A percentile compares a stretch with the other conserved stretches of the same genome.
phyloP scores from a whole-genome alignment of 2,888 invertebrate species.

The Meiosimyza platycephala region DNA sequence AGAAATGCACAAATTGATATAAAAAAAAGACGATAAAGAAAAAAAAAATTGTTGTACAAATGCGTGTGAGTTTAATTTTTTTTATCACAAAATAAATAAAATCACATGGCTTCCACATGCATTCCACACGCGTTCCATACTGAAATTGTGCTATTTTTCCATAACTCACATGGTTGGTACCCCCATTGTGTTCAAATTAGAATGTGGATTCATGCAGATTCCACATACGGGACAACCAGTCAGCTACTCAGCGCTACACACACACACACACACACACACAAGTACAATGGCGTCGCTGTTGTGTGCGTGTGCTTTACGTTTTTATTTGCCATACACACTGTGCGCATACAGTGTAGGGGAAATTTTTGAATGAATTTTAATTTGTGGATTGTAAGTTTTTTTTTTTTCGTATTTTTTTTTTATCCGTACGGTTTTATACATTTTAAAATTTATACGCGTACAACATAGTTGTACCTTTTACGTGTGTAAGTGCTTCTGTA shows the following conservation, averaged over 20 bases:
- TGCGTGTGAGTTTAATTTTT: slow-evolving; percentile 11
- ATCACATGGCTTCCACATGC: neutral
- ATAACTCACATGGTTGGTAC: neutral
- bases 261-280: neutral
- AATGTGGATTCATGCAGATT: slow-evolving; percentile 38
- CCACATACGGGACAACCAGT: slow-evolving; percentile 19
- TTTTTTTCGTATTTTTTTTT: neutral
- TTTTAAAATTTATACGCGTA: slow-evolving; percentile 38
- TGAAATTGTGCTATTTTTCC: neutral
- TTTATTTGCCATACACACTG: slow-evolving; percentile 27
- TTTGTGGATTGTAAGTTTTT: slow-evolving; percentile 26
- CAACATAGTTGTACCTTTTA: slow-evolving; percentile 1
- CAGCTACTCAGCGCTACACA: neutral
- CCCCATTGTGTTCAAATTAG: slow-evolving; percentile 34
- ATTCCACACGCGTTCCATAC: slow-evolving; percentile 7
- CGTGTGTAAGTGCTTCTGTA: slow-evolving; percentile 41
- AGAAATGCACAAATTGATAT: slow-evolving; percentile 8
- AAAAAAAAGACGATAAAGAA: neutral
- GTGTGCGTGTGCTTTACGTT: neutral
- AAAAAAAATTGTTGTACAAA: slow-evolving; percentile 7
- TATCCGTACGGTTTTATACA: slow-evolving; percentile 25
- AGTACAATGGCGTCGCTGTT: neutral
- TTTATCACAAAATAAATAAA: neutral
- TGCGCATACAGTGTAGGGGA: slow-evolving; percentile 47
- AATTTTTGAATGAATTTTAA: slow-evolving; percentile 33